Base-by-base conservation (phyloP, 2,113 vertebrate genomes). In the Tautogolabrus adspersus region DNA sequence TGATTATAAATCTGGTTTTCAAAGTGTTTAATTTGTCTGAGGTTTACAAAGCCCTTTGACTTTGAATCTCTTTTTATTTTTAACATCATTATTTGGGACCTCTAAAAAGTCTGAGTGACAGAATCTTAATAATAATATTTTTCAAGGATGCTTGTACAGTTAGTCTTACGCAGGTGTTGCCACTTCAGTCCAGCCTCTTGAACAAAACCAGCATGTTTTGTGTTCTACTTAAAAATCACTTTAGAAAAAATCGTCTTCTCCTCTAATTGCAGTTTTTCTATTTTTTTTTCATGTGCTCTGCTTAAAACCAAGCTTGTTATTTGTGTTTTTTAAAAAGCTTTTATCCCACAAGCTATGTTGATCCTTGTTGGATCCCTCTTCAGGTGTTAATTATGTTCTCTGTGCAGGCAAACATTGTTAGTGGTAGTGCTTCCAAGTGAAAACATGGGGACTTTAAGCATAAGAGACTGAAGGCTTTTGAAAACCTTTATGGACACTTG, bases 371-470 rank as follows among this genome's bases (percentile, higher is more conserved):
- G 40, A 19, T 56, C 12, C 34, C 46, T 42, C 52, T 88, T 84
- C 72, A 73, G 69, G 78, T 83, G 85, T 80, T 89, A 91, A 91
- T 90, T 87, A 74, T 67, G 75, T 86, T 83, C 71, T 84, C 64
- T 21, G 81, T 79, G 72, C 83, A 58, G 79, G 81, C 78, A 56
- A 55, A 55, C 67, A 74, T 60, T 86, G 88, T 78, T 82, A 67
- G 77, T 72, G 82, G 79, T 66, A 69, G 72, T 78, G 54, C 77
- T 72, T 88, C 77, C 66, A 55, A 82, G 75, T 86, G 81, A 75
- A 83, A 82, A 85, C 75, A 75, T 88, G 72, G 69, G 71, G 72
- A 74, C 46, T 66, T 61, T 72, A 10, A 73, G 75, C 75, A 74
- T 75, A 79, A 76, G 82, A 80, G 73, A 74, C 44, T 60, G 55